phyloP scores from a whole-genome alignment of 2,113 vertebrate genomes.

The Tragelaphus scriptus region DNA sequence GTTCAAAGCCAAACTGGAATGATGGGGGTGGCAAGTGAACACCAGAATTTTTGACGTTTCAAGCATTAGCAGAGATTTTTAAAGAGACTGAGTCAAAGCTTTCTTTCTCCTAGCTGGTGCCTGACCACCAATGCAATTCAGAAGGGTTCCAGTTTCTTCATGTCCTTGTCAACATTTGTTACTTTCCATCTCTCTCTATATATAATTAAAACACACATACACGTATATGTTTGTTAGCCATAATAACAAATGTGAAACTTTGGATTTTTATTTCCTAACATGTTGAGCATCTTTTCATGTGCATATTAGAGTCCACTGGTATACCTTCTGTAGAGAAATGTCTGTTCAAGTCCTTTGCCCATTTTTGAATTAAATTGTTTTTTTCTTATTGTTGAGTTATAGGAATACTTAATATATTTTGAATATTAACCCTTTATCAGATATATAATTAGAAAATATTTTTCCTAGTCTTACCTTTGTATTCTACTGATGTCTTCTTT shows the following conservation, averaged over 20 bases:
- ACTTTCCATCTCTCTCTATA: not conserved
- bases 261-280: not conserved
- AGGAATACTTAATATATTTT: not conserved
- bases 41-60: not conserved
- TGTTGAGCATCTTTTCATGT: not conserved
- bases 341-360: not conserved
- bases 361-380: not conserved
- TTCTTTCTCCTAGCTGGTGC: not conserved
- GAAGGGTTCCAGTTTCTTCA: not conserved
- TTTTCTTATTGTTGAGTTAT: not conserved
- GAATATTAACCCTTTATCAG: not conserved
- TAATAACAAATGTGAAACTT: not conserved
- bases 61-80: not conserved
- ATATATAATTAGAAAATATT: not conserved
- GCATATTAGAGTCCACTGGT: not conserved
- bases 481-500: not conserved
- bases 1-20: not conserved
- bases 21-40: not conserved
- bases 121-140: not conserved
- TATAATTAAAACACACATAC: not conserved
- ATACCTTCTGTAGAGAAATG: not conserved
- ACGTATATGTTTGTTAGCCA: not conserved
- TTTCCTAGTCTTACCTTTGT: not conserved
- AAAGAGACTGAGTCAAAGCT: not conserved
- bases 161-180: not conserved